Percentiles rank a stretch among this genome's conserved stretches.
Conservation (phyloP, 2,888 invertebrate species). For the Stenoptilia bipunctidactyla region DNA sequence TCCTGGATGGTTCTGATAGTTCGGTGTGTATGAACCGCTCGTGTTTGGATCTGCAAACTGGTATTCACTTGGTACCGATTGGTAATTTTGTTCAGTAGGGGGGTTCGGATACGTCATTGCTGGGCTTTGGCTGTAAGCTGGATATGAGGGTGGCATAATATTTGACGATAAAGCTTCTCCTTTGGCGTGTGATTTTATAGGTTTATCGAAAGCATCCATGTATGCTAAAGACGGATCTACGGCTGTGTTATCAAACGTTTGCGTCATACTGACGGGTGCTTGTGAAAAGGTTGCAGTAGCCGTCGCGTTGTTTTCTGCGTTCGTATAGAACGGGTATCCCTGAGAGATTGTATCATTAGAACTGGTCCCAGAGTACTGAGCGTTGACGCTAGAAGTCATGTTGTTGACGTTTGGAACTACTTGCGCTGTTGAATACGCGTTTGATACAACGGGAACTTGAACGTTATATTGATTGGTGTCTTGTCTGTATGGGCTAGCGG, state of each 20-base stretch:
- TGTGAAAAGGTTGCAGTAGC: constrained; percentile 26
- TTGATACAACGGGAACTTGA: not conserved
- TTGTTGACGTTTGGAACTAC: not conserved
- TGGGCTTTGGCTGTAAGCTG: constrained; percentile 17
- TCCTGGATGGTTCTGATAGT: constrained; percentile 71
- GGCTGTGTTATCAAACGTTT: constrained; percentile 16
- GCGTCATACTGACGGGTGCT: constrained; percentile 17
- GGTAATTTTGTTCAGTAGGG: constrained; percentile 3
- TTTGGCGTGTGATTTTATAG: constrained; percentile 56
- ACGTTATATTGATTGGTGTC: constrained; percentile 21
- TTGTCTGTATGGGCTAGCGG: constrained; percentile 36
- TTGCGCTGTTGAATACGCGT: constrained; percentile 20
- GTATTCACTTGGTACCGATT: not conserved
- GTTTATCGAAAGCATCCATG: constrained; percentile 44
- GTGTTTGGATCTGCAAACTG: constrained; percentile 17
- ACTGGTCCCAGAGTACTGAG: constrained; percentile 22
- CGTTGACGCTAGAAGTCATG: not conserved
- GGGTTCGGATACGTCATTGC: not conserved
- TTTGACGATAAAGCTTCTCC: constrained; percentile 40
- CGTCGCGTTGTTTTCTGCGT: constrained; percentile 27
- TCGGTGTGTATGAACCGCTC: constrained; percentile 33
- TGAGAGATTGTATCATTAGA: constrained; percentile 32
- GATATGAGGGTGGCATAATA: constrained; percentile 17
- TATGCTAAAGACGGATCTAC: constrained; percentile 23
- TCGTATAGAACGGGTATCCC: constrained; percentile 36